Base-by-base conservation (phyloP, 1,140 invertebrate genomes). In the Drosophila tristis region DNA sequence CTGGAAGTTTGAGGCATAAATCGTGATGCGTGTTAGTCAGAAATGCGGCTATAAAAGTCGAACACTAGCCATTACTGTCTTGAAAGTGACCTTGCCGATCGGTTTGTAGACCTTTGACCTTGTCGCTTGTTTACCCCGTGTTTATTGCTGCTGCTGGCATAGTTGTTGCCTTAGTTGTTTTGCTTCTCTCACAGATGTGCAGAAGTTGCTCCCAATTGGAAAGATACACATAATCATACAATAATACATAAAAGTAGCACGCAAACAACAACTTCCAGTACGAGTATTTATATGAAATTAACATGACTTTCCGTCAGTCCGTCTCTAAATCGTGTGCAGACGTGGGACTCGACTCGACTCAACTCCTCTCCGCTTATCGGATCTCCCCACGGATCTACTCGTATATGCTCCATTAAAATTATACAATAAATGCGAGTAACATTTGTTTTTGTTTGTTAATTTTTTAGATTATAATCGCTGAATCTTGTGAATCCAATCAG, bases 21-120 rank as follows among this genome's bases (percentile, higher is more conserved):
- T 81, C 81, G 78, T 65, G 72, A 57, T 67, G 80, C 80, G 80
- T 77, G 77, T 79, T 75, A 74, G 78, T 63, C 74, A 68, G 74
- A 81, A 64, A 81, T 13, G 67, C 70, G 70, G 64, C 77, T 80
- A 87, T 89, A 87, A 87, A 87, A 87, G 74, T 78, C 84, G 78
- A 85, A 86, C 82, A 78, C 74, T 82, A 66, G 62, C 84, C 78
- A 82, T 82, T 78, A 87, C 74, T 86, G 82, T 89, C 84, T 74
- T 67, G 65, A 74, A 74, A 53, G 75, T 78, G 84, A 79, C 84
- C 84, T 90, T 90, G 86, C 65, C 66, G 26, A 55, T 66, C 84
- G 74, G 77, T 90, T 90, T 81, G 81, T 90, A 77, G 78, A 90
- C 87, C 86, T 90, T 90, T 90, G 85, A 90, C 86, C 86, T 90